phyloP scores from a whole-genome alignment of 2,113 vertebrate species.

The Hydropotes inermis region DNA sequence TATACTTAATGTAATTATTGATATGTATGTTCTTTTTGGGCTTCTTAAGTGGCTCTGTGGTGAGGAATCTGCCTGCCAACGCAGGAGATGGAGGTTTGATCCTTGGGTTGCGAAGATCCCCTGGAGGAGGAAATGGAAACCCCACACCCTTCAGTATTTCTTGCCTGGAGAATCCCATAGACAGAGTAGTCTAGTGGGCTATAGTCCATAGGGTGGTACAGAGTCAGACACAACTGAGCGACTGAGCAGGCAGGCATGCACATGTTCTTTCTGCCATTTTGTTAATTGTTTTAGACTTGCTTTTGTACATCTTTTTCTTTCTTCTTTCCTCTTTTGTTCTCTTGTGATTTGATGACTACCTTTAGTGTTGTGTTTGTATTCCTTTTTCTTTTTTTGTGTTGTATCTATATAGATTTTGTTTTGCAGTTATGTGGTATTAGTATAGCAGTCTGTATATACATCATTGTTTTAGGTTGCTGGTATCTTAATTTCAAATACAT shows the following conservation, averaged over 20 bases:
- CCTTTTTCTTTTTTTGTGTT: background rate
- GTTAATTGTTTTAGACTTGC: background rate
- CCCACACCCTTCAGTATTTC: background rate
- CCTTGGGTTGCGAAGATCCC: background rate
- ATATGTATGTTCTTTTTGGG: background rate
- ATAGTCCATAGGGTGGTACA: background rate
- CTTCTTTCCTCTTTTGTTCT: background rate
- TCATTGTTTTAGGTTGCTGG: background rate
- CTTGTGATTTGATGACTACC: background rate
- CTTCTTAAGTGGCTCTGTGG: background rate
- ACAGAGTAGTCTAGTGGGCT: background rate
- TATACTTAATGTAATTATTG: background rate
- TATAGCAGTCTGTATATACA: background rate
- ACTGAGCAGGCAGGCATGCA: background rate
- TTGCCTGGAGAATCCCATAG: background rate
- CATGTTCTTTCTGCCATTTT: background rate
- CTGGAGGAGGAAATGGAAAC: background rate
- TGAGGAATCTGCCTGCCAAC: background rate
- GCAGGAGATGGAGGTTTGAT: background rate
- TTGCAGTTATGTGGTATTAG: background rate
- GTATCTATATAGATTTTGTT: background rate
- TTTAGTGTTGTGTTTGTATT: background rate
- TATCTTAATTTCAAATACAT: background rate
- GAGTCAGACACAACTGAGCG: background rate
- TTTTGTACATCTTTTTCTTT: background rate